Evolutionary conservation across 2,888 invertebrate genomes (phyloP).

Genomic region (Erebia epiphron): DNA sequence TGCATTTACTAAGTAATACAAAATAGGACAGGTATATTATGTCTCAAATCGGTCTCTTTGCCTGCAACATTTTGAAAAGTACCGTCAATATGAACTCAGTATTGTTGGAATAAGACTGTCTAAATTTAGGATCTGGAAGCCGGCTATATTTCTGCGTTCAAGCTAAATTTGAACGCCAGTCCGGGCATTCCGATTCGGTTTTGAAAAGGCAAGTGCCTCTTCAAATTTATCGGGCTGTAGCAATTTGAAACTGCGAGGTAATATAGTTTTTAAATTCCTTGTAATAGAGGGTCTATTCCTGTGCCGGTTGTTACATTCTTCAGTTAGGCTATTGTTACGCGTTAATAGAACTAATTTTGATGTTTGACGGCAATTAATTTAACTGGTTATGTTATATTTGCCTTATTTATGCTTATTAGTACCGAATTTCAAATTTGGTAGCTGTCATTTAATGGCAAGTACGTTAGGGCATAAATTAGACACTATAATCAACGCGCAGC

Average conservation of each 20-base stretch:
- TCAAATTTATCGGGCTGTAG: constrained; percentile 59
- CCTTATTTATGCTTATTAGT: neutral
- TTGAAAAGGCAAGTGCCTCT: constrained; percentile 67
- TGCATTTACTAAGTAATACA: too few species aligned
- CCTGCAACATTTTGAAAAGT: constrained; percentile 7
- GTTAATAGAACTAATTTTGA: constrained; percentile 53
- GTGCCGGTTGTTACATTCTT: constrained; percentile 13
- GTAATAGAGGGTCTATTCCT: neutral
- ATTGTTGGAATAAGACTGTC: constrained; percentile 26
- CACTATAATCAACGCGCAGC: too few species aligned
- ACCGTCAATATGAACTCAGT: constrained; percentile 14
- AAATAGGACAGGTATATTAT: too few species aligned
- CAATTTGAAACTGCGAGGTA: constrained; percentile 45
- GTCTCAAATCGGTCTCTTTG: constrained; percentile 6
- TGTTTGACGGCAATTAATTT: constrained; percentile 47
- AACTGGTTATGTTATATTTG: constrained; percentile 14
- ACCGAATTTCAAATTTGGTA: neutral
- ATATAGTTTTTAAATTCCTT: constrained; percentile 47
- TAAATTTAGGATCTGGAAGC: constrained; percentile 35
- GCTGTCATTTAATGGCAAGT: too few species aligned
- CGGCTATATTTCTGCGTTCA: constrained; percentile 55
- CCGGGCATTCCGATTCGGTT: constrained; percentile 63
- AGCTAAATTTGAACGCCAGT: constrained; percentile 65
- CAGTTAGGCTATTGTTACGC: constrained; percentile 41
- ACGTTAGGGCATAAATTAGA: too few species aligned